Evolutionary conservation across 2,113 vertebrate species (phyloP).

Genomic region (Chlorodrepanis virens): DNA sequence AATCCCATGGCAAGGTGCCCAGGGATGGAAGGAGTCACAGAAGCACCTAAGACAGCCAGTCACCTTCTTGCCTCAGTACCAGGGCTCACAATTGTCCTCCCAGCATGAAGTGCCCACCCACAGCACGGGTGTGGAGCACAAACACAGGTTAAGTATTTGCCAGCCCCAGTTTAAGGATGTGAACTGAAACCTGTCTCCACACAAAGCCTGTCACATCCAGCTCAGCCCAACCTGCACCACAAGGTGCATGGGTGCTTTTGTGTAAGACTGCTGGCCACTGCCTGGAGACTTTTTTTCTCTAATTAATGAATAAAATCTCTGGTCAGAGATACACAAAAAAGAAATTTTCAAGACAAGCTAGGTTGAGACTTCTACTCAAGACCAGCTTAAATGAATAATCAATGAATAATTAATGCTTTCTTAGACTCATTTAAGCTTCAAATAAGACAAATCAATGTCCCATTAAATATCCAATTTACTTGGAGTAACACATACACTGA

Average conservation of each 20-base stretch:
- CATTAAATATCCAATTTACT: not conserved
- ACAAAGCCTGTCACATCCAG: not conserved
- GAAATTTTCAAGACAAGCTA: not conserved
- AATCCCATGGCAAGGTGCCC: not conserved
- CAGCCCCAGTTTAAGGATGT: not conserved
- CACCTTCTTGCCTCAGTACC: not conserved
- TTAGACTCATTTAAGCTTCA: not conserved
- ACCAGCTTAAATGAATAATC: not conserved
- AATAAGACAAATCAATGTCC: not conserved
- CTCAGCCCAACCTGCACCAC: not conserved
- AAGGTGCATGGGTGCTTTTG: not conserved
- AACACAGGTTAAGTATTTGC: not conserved
- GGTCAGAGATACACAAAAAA: not conserved
- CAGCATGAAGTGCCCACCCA: too few species aligned
- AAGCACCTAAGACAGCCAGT: not conserved
- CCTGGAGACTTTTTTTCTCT: not conserved
- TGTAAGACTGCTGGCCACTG: not conserved
- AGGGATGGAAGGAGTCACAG: not conserved
- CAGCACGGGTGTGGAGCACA: not conserved
- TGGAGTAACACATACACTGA: not conserved
- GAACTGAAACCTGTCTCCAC: not conserved
- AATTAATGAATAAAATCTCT: not conserved
- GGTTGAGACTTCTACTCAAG: not conserved
- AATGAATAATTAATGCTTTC: not conserved
- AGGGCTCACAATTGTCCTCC: not conserved